Percentiles rank a stretch among this genome's conserved stretches.
Conservation (phyloP, 1,140 invertebrate species). For the Nebria ingens region DNA sequence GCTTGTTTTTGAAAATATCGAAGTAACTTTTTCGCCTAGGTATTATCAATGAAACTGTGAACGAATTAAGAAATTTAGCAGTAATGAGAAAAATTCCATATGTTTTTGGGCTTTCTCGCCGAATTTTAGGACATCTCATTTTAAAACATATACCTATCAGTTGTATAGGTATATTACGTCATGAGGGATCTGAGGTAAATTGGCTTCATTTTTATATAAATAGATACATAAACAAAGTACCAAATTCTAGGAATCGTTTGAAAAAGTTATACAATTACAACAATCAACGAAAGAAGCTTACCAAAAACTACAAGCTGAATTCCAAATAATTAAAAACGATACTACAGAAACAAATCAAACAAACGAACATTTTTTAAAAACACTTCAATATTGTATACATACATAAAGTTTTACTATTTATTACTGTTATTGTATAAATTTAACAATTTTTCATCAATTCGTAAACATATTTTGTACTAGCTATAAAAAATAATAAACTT, state of each 20-base stretch:
- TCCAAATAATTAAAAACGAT: too few species aligned
- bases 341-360: too few species aligned
- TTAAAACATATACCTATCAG: constrained; percentile 14
- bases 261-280: neutral
- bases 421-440: too few species aligned
- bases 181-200: constrained; percentile 14
- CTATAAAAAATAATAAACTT: too few species aligned
- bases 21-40: too few species aligned
- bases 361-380: too few species aligned
- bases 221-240: neutral
- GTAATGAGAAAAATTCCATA: constrained; percentile 7
- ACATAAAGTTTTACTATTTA: too few species aligned
- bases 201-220: neutral
- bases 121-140: constrained; percentile 10
- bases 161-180: constrained; percentile 15
- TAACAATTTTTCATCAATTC: too few species aligned
- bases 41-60: neutral
- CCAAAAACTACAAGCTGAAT: too few species aligned
- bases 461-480: too few species aligned
- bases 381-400: too few species aligned
- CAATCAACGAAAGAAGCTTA: neutral
- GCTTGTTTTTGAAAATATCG: too few species aligned
- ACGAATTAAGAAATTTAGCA: neutral
- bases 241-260: neutral
- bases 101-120: constrained; percentile 15